Percentiles rank a stretch among this genome's conserved stretches.
Conservation (phyloP, 92 coral and sea anemone genomes). For the Actinostola sp. region DNA sequence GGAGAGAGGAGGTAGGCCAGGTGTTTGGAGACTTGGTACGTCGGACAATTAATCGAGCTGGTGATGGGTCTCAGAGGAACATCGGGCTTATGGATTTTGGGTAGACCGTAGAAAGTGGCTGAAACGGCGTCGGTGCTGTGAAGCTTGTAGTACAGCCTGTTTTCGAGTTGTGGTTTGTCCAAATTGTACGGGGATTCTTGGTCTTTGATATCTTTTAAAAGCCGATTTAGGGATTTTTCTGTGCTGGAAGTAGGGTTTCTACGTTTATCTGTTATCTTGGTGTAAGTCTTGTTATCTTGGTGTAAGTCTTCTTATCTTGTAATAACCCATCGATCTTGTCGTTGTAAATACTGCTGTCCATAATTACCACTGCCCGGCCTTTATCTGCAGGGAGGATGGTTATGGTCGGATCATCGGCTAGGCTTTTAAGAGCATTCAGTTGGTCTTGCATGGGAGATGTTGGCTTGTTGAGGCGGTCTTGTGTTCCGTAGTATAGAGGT, state of each 20-base stretch:
- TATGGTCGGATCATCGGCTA: slow-evolving; percentile 2
- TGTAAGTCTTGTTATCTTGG: slow-evolving; percentile 20
- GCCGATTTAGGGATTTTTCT: slow-evolving; percentile 14
- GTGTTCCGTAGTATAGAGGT: slow-evolving; percentile 20
- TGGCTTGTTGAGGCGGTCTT: not conserved
- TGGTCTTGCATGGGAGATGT: slow-evolving; percentile 11
- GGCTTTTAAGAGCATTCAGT: slow-evolving; percentile 1
- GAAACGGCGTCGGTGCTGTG: slow-evolving; percentile 22
- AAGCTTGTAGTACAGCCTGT: slow-evolving; percentile 5
- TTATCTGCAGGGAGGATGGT: slow-evolving; percentile 36
- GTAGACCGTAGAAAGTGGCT: slow-evolving; percentile 30
- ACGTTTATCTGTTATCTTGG: slow-evolving; percentile 21
- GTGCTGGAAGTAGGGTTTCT: slow-evolving; percentile 25
- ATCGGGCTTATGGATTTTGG: slow-evolving; percentile 3
- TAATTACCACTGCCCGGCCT: slow-evolving; percentile 39
- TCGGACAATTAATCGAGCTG: slow-evolving; percentile 7
- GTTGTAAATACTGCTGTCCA: slow-evolving; percentile 24
- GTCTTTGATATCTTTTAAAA: not conserved
- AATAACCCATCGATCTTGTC: slow-evolving; percentile 21
- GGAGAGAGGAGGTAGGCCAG: slow-evolving; percentile 21
- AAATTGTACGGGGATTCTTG: slow-evolving; percentile 4
- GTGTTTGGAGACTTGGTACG: slow-evolving; percentile 31
- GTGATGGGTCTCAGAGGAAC: slow-evolving; percentile 23
- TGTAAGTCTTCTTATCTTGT: slow-evolving; percentile 18
- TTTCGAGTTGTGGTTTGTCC: slow-evolving; percentile 5